Conservation (phyloP, 2,797 vertebrate species). For the Coranthus polyacanthus region DNA sequence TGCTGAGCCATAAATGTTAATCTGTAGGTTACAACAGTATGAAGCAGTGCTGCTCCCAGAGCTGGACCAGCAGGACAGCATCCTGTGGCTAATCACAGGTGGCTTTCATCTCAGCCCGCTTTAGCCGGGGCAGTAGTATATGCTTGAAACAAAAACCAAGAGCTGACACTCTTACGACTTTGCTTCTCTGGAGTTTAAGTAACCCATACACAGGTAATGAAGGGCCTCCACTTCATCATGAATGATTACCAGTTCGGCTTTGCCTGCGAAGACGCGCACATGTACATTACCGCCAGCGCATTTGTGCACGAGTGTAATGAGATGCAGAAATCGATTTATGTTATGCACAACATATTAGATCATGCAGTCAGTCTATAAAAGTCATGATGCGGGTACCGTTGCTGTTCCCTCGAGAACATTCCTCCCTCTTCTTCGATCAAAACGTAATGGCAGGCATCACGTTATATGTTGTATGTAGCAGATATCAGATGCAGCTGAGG, state of each 20-base stretch:
- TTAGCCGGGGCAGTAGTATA: conserved; percentile 45
- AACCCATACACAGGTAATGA: conserved; percentile 1
- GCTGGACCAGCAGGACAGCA: conserved; percentile 75
- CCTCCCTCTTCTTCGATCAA: conserved; percentile 44
- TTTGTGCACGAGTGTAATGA: conserved; percentile 20
- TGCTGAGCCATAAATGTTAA: conserved; percentile 84
- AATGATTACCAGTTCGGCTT: conserved; percentile 39
- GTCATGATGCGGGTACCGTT: conserved; percentile 26
- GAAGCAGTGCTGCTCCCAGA: conserved; percentile 65
- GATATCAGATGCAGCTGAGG: no score
- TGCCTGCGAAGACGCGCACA: conserved; percentile 32
- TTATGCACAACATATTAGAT: conserved; percentile 49
- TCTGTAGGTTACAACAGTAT: conserved; percentile 79
- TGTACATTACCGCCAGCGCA: conserved; percentile 9
- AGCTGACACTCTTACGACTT: conserved; percentile 24
- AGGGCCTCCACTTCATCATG: conserved; percentile 14
- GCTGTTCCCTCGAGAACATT: conserved; percentile 41
- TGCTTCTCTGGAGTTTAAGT: conserved; percentile 26
- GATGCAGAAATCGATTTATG: conserved; percentile 44
- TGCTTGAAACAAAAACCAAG: conserved; percentile 44
- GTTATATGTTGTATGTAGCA: background rate
- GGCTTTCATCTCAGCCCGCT: conserved; percentile 72
- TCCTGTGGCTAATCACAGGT: conserved; percentile 80
- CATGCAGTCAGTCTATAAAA: conserved; percentile 25
- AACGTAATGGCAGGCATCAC: conserved; percentile 52